Evolutionary conservation across 1,140 invertebrate species (phyloP).

Genomic region (Nasonia vitripennis): DNA sequence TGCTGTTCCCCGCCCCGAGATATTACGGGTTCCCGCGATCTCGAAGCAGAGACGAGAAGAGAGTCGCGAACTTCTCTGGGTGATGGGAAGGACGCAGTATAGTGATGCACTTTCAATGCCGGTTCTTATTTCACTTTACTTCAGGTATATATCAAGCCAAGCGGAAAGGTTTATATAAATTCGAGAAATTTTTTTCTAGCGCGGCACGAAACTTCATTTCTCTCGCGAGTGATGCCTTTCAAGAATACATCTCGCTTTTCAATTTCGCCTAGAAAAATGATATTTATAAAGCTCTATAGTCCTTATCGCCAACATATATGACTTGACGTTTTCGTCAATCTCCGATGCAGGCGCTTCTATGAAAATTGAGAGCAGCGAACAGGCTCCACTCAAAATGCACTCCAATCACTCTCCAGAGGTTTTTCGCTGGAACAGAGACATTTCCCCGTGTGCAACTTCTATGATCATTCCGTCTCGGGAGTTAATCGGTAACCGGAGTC

Average conservation of each 20-base stretch:
- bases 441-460: too few species aligned
- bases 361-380: too few species aligned
- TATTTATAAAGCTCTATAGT: background rate
- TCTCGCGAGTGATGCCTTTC: too few species aligned
- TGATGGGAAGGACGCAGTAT: background rate
- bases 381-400: too few species aligned
- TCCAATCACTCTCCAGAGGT: too few species aligned
- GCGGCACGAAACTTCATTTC: too few species aligned
- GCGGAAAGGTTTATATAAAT: background rate
- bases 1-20: background rate
- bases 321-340: too few species aligned
- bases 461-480: background rate
- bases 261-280: background rate
- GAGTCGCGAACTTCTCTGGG: background rate
- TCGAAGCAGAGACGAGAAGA: background rate
- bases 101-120: background rate
- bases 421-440: too few species aligned
- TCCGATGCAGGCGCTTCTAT: too few species aligned
- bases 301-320: too few species aligned
- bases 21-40: background rate
- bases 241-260: too few species aligned
- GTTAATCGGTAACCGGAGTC: slow-evolving; percentile 1
- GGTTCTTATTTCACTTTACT: background rate
- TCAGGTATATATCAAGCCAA: background rate
- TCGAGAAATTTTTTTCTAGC: background rate